Evolutionary conservation across 2,797 vertebrate genomes (phyloP).

Genomic region (Alcedo atthis): DNA sequence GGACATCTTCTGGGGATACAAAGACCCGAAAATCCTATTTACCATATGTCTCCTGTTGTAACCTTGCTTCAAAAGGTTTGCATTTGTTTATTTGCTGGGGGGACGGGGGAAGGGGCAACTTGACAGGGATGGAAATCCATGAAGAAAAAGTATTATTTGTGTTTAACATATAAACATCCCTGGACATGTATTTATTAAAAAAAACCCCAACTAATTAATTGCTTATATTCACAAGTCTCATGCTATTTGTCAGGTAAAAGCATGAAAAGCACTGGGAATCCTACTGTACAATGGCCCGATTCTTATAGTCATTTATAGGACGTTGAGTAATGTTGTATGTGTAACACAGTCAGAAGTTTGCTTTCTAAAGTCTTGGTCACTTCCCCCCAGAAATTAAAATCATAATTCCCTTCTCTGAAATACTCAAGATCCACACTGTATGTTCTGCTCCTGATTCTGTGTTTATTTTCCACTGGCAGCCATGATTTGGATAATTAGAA

Average conservation of each 20-base stretch:
- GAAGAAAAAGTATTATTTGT: not conserved
- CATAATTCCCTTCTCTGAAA: not conserved
- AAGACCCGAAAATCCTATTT: constrained; percentile 26
- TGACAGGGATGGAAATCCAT: not conserved
- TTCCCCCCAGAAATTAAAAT: not conserved
- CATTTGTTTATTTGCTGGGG: not conserved
- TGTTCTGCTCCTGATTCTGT: not conserved
- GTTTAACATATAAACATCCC: not conserved
- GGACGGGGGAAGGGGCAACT: not conserved
- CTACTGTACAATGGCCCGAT: not conserved
- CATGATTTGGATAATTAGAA: not conserved
- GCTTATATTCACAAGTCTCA: not conserved
- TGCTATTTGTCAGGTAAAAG: not conserved
- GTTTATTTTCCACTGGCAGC: not conserved
- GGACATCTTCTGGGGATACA: not conserved
- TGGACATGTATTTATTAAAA: not conserved
- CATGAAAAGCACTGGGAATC: not conserved
- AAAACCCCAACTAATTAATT: not conserved
- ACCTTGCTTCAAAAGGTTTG: not conserved
- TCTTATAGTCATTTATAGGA: not conserved
- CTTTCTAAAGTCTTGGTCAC: not conserved
- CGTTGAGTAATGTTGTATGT: not conserved
- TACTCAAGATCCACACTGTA: not conserved
- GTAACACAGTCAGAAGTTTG: not conserved
- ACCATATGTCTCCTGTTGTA: not conserved